Conservation (phyloP, 2,113 vertebrate genomes). For the Delphinus delphis region DNA sequence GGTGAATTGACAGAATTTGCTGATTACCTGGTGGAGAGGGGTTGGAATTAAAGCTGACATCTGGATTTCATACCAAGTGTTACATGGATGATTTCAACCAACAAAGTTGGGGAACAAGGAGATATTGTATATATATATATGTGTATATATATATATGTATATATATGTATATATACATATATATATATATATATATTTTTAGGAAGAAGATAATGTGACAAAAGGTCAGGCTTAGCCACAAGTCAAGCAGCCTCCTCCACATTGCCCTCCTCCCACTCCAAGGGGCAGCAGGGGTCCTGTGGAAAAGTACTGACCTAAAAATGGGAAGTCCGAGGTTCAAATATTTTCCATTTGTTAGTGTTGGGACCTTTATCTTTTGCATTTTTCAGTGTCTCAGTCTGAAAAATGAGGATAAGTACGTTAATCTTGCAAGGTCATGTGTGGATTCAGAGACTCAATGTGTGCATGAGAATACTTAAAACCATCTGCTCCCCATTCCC, state of each 20-base stretch:
- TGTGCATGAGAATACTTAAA: not conserved
- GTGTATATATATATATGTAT: too few relatives aligned
- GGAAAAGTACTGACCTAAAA: not conserved
- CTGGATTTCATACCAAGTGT: not conserved
- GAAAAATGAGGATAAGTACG: not conserved
- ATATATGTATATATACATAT: too few relatives aligned
- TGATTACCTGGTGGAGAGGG: not conserved
- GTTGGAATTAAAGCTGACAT: not conserved
- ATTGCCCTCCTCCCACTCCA: accelerated
- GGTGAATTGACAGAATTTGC: not conserved
- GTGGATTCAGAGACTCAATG: not conserved
- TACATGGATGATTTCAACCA: not conserved
- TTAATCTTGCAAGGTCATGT: not conserved
- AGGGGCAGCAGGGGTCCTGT: accelerated
- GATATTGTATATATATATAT: too few relatives aligned
- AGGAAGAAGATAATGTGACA: not conserved
- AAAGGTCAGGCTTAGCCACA: not conserved
- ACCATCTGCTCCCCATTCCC: accelerated
- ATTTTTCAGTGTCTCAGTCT: not conserved
- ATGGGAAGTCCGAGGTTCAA: not conserved
- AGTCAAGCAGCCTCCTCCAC: accelerated
- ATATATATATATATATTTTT: not conserved
- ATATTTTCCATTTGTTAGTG: not conserved
- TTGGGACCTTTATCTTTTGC: not conserved
- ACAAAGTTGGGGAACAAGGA: not conserved